Evolutionary conservation across 2,113 vertebrate genomes (phyloP), one percentile per base, ranked within the genome.

Genomic region (Monopterus albus): DNA sequence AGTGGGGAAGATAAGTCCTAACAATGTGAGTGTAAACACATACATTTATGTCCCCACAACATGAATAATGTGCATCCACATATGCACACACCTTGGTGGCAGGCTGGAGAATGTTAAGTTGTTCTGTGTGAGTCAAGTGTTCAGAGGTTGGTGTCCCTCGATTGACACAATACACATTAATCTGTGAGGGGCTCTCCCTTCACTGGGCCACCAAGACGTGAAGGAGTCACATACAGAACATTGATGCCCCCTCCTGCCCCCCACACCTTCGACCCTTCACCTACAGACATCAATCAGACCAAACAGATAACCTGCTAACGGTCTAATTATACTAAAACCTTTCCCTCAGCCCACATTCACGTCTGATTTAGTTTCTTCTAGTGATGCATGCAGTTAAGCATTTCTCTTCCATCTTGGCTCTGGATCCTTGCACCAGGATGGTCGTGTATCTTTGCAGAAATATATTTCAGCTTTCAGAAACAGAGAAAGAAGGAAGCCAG

Each of bases 181-280:
- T 36, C 17, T 46, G 36, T 0, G 47, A n/a, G 64, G 70, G 75
- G 36, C 60, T 50, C 31, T 39, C 71, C 71, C 74, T 43, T n/a
- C 26, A 10, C 3, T 5, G 2, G 6, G 17, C 21, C 12, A 17
- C 26, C 13, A 4, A 39, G 25, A 59, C 65, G 81, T 72, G 58
- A 73, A 5, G 1, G 43, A 23, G 63, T 69, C 78, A 18, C 23
- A 3, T 3, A 59, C 60, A 47, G 60, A 49, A 61, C 7, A 33
- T 9, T 4, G 11, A 36, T 23, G 1, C 39, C 6, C 21, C 42
- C 42, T 4, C 3, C 40, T 6, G 2, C 23, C 28, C 47, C 33
- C 42, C 61, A 26, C 12, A 0, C 3, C 18, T 31, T 10, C 42
- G 49, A 69, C 72, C 72, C 69, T 59, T 68, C 57, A 72, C 25